Base-by-base conservation (phyloP, 2,888 invertebrate species). In the Pollenia angustigena region DNA sequence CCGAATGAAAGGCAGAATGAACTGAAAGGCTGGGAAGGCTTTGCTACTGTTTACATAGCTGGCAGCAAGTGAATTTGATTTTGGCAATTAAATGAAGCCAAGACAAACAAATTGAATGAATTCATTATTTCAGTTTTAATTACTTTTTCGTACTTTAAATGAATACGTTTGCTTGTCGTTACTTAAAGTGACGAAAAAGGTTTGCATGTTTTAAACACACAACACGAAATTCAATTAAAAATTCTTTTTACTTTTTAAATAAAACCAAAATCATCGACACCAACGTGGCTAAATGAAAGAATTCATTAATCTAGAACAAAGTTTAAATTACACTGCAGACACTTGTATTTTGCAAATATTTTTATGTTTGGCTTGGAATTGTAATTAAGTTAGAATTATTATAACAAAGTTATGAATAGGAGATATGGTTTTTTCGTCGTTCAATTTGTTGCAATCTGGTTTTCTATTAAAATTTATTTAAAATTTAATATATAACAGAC, bases 101-200 rank as follows among this genome's bases (percentile, higher is more conserved):
- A 60, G 54, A 52, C 71, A 81, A 87, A 87, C 52, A 81, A 74
- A 84, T 84, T 84, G 74, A 91, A 91, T 90, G 91, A 92, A 92
- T 90, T 90, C 91, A 91, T 92, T 92, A 91, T 92, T 90, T 91
- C 89, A 90, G 88, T 92, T 91, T 92, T 92, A 92, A 92, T 92
- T 91, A 90, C 92, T 92, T 92, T 92, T 91, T 91, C 91, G 90
- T 92, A 92, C 91, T 91, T 92, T 91, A 90, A 88, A 88, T 83
- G 81, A 60, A 75, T 87, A 80, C 66, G 56, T 71, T 81, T 80
- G 54, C 52, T 48, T 72, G 69, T 71, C 76, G 78, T 83, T 79
- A 74, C 81, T 75, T 60, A 60, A n/a, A 83, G 66, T 71, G 72
- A 54, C 84, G 69, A 72, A 85, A 90, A 91, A 92, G 14, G 74